A percentile compares a stretch with the other conserved stretches of the same genome.
Evolutionary conservation across 2,888 invertebrate species (phyloP).

Genomic region (Mongoloraphidia duomilia): DNA sequence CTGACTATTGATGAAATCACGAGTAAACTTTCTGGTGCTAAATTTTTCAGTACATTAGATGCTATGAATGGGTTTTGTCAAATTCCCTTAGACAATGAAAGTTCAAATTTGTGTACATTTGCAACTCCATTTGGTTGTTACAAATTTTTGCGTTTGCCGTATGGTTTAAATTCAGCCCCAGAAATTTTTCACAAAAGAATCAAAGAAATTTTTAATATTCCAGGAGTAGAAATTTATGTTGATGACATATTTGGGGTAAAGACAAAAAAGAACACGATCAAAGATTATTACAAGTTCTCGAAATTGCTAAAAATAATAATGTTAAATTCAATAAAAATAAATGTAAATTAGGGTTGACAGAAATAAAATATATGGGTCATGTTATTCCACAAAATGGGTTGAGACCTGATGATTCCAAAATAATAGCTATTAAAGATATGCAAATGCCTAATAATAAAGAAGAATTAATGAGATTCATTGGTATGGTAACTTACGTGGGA

Average conservation of each 20-base stretch:
- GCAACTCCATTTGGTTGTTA: too few relatives aligned
- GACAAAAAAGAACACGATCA: constrained; percentile 12
- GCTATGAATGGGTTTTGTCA: too few relatives aligned
- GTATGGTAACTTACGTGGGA: constrained; percentile 11
- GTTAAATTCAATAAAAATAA: constrained; percentile 9
- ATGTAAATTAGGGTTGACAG: constrained; percentile 4
- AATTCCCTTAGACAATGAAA: too few relatives aligned
- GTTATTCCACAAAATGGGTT: constrained; percentile 4
- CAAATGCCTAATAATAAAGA: constrained; percentile 3
- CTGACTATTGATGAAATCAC: too few relatives aligned
- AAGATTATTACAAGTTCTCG: constrained; percentile 12
- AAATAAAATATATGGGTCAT: constrained; percentile 10
- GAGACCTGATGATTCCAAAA: constrained; percentile 9
- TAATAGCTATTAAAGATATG: constrained; percentile 2
- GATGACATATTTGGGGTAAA: constrained; percentile 15
- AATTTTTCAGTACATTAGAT: too few relatives aligned
- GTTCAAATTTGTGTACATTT: too few relatives aligned
- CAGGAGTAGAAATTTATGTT: constrained; percentile 13
- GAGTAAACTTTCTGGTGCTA: too few relatives aligned
- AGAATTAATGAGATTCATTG: constrained; percentile 6
- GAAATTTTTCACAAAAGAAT: too few relatives aligned
- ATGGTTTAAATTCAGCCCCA: too few relatives aligned
- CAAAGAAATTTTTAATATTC: background rate
- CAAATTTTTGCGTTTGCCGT: too few relatives aligned
- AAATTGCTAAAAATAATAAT: constrained; percentile 8